phyloP scores from a whole-genome alignment of 2,113 vertebrate species.

The Andinoacara biseriatus region DNA sequence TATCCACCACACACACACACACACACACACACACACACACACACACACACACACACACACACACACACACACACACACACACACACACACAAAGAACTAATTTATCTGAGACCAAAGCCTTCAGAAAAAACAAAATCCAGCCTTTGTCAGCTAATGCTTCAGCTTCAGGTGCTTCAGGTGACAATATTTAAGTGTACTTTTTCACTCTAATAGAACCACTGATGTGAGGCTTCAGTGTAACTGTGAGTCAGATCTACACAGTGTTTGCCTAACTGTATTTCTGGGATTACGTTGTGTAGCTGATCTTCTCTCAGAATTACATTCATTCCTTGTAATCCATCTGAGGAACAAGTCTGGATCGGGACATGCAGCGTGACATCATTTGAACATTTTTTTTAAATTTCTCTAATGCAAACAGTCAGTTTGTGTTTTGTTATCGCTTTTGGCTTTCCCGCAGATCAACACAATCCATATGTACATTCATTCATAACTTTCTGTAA shows the following conservation, averaged over 20 bases:
- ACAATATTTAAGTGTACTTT: background rate
- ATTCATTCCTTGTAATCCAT: constrained; percentile 53
- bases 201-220: background rate
- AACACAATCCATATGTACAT: background rate
- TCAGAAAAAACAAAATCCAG: too few species aligned
- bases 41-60: too few species aligned
- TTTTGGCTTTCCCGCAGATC: background rate
- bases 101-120: too few species aligned
- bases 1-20: too few species aligned
- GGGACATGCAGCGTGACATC: background rate
- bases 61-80: too few species aligned
- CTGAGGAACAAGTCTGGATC: constrained; percentile 25
- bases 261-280: background rate
- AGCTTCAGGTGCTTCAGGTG: background rate
- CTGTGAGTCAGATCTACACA: background rate
- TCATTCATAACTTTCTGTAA: background rate
- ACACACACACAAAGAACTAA: too few species aligned
- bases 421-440: constrained; percentile 39
- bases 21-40: too few species aligned
- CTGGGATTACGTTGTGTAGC: constrained; percentile 40
- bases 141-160: background rate
- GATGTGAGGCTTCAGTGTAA: background rate
- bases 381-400: constrained; percentile 10
- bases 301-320: constrained; percentile 38
- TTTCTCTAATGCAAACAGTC: constrained; percentile 2